Evolutionary conservation across 2,113 vertebrate genomes (phyloP).

Genomic region (Malurus cyaneus): DNA sequence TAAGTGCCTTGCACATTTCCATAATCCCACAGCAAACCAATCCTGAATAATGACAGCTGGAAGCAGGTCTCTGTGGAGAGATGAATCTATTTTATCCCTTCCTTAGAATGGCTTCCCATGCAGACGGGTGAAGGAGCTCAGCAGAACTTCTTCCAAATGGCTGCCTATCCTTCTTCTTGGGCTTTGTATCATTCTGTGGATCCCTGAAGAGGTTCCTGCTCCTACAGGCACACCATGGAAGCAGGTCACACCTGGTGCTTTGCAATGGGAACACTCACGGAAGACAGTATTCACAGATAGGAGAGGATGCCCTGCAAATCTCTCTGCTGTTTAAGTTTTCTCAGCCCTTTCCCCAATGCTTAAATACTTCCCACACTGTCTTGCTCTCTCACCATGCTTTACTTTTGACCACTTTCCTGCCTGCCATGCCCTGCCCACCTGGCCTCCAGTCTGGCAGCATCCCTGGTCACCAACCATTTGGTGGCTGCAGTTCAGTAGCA

Average conservation of each 20-base stretch:
- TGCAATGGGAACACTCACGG: background rate
- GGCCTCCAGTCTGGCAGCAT: background rate
- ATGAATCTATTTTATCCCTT: background rate
- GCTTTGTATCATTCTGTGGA: background rate
- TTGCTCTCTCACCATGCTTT: background rate
- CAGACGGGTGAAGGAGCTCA: background rate
- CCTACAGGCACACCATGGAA: background rate
- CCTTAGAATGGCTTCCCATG: background rate
- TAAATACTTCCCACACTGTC: background rate
- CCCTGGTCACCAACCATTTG: background rate
- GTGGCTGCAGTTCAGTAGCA: background rate
- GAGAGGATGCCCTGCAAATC: background rate
- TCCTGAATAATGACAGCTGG: background rate
- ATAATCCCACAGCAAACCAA: background rate
- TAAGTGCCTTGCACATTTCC: background rate
- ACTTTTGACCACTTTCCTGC: background rate
- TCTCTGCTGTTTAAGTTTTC: background rate
- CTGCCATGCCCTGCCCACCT: fast-evolving
- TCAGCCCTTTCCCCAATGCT: background rate
- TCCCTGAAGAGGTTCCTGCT: background rate
- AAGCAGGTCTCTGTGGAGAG: background rate
- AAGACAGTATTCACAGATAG: background rate
- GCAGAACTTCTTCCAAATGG: background rate
- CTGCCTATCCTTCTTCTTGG: background rate
- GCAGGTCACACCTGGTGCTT: background rate